These are phyloP conservation scores for Spicauda simplicius DNA, from an alignment of 2,888 invertebrate genomes.

Conservation along the genomic window DNA sequence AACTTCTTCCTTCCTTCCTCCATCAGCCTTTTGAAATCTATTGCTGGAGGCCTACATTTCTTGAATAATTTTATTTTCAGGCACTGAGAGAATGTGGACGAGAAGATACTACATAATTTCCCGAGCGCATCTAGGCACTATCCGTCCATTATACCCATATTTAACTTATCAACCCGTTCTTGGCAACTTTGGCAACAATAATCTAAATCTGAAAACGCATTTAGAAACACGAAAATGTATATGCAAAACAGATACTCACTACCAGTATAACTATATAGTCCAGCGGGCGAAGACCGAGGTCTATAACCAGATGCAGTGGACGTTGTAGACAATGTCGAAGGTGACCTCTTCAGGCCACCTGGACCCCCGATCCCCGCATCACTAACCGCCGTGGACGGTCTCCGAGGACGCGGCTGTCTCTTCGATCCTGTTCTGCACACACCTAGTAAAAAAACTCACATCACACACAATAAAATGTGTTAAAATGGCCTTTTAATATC, in stretches of 20 bases:
- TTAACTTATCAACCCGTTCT: too few relatives aligned
- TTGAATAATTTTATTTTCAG: too few relatives aligned
- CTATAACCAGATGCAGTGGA: slow-evolving; percentile 82
- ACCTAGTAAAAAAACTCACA: slow-evolving; percentile 56
- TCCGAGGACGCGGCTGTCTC: slow-evolving; percentile 76
- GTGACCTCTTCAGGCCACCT: slow-evolving; percentile 65
- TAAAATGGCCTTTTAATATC: not conserved
- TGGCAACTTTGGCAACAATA: too few relatives aligned
- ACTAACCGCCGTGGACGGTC: slow-evolving; percentile 67
- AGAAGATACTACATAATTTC: too few relatives aligned
- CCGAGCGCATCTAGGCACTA: too few relatives aligned
- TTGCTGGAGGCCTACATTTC: too few relatives aligned
- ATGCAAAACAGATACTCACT: slow-evolving; percentile 50
- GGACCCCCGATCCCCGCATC: slow-evolving; percentile 56
- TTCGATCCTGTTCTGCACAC: slow-evolving; percentile 82
- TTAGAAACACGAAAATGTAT: not conserved
- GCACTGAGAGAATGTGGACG: too few relatives aligned
- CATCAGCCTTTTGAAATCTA: too few relatives aligned
- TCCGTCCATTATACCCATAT: too few relatives aligned
- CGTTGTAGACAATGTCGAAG: slow-evolving; percentile 75
- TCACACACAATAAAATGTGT: slow-evolving; percentile 32
- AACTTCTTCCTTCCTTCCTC: too few relatives aligned
- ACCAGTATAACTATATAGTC: slow-evolving; percentile 91
- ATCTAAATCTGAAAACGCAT: too few relatives aligned
- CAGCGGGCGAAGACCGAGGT: slow-evolving; percentile 91